phyloP scores from a whole-genome alignment of 1,140 invertebrate genomes.

The Xylocopa sonorina region DNA sequence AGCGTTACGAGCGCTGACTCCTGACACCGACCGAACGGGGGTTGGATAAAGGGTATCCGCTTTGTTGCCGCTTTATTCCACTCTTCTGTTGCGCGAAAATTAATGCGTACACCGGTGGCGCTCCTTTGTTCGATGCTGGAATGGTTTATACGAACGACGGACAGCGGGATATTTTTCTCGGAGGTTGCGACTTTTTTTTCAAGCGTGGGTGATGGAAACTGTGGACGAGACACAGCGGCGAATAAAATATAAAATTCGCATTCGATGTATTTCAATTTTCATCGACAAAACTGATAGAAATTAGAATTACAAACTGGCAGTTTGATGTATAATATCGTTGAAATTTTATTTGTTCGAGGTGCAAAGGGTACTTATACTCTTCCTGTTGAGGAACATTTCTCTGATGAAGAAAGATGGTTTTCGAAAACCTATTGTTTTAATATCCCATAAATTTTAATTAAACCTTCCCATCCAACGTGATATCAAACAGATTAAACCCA shows the following conservation, averaged over 20 bases:
- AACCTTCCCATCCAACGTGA: neutral
- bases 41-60: slow-evolving; percentile 3
- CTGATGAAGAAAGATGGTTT: too few relatives aligned
- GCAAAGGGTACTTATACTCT: too few relatives aligned
- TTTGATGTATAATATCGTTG: too few relatives aligned
- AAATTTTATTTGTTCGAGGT: too few relatives aligned
- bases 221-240: too few relatives aligned
- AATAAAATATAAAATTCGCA: too few relatives aligned
- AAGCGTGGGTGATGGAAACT: too few relatives aligned
- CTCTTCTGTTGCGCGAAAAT: slow-evolving; percentile 7
- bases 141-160: neutral
- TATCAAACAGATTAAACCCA: neutral
- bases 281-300: too few relatives aligned
- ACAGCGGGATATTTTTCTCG: neutral
- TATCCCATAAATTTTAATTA: neutral
- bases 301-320: too few relatives aligned
- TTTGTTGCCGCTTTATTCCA: slow-evolving; percentile 27
- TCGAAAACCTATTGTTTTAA: neutral
- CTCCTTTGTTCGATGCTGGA: neutral
- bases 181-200: neutral
- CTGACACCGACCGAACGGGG: neutral
- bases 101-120: slow-evolving; percentile 6
- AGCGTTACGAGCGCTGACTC: slow-evolving; percentile 36
- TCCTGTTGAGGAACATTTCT: too few relatives aligned
- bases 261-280: too few relatives aligned